Percentiles rank a stretch among this genome's conserved stretches.
phyloP scores from a whole-genome alignment of 1,140 invertebrate genomes.

The Aphis gossypii region DNA sequence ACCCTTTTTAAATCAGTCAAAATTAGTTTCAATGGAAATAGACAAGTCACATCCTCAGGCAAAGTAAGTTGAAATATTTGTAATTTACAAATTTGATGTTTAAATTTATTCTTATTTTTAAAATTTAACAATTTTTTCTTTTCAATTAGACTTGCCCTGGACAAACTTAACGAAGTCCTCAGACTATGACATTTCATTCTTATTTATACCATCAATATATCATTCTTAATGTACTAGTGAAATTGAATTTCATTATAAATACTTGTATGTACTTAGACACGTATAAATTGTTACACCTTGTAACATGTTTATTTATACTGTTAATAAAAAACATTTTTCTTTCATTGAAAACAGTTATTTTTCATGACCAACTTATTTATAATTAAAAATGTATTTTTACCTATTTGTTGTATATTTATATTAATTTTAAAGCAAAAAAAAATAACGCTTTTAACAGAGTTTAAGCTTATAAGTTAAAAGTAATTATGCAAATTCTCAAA shows the following conservation, averaged over 20 bases:
- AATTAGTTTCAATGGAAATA: conserved; percentile 59
- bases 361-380: not conserved
- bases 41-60: conserved; percentile 60
- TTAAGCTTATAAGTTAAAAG: too few species aligned
- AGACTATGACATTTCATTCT: not conserved
- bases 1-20: conserved; percentile 60
- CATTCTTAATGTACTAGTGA: not conserved
- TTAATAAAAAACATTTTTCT: not conserved
- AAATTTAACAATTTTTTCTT: not conserved
- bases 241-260: conserved; percentile 6
- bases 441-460: too few species aligned
- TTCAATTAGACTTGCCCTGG: conserved; percentile 25
- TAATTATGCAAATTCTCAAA: too few species aligned
- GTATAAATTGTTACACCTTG: not conserved
- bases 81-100: not conserved
- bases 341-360: not conserved
- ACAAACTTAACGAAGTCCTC: conserved; percentile 39
- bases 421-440: not conserved
- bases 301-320: conserved; percentile 12
- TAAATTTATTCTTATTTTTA: not conserved
- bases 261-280: not conserved
- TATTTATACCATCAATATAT: not conserved
- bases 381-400: not conserved
- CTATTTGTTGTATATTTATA: not conserved
- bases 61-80: conserved; percentile 59